phyloP scores from a whole-genome alignment of 2,888 invertebrate species.

The Mythimna impura region DNA sequence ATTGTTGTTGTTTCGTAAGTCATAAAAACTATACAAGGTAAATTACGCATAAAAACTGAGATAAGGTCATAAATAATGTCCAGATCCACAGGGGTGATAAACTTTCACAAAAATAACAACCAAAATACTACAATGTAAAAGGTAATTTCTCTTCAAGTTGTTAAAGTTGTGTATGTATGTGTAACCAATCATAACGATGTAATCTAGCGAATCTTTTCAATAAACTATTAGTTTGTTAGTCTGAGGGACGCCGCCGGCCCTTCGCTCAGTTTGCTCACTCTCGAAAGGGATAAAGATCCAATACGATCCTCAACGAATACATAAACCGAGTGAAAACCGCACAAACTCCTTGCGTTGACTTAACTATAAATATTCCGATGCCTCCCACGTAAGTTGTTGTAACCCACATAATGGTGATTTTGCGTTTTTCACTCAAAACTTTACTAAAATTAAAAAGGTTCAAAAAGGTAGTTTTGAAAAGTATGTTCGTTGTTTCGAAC shows the following conservation, averaged over 20 bases:
- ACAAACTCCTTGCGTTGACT: background rate
- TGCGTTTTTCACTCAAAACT: no score
- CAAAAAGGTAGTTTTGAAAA: no score
- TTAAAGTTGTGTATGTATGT: background rate
- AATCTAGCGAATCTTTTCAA: conserved; percentile 24
- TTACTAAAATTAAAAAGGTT: no score
- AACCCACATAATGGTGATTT: no score
- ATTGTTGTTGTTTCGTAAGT: conserved; percentile 13
- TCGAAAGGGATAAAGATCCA: conserved; percentile 10
- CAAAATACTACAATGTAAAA: background rate
- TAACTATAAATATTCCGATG: background rate
- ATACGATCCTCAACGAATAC: conserved; percentile 18
- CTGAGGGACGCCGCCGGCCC: background rate
- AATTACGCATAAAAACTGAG: background rate
- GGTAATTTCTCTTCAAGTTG: conserved; percentile 7
- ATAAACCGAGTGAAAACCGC: conserved; percentile 7
- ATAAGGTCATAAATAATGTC: conserved; percentile 1
- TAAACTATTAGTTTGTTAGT: conserved; percentile 18
- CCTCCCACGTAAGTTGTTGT: no score
- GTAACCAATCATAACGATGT: conserved; percentile 15
- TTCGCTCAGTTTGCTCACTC: conserved; percentile 3
- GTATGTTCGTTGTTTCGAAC: no score
- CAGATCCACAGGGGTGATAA: conserved; percentile 1
- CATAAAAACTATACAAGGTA: background rate
- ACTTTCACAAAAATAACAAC: background rate